phyloP scores from a whole-genome alignment of 2,888 invertebrate genomes.

The Metalampra italica region DNA sequence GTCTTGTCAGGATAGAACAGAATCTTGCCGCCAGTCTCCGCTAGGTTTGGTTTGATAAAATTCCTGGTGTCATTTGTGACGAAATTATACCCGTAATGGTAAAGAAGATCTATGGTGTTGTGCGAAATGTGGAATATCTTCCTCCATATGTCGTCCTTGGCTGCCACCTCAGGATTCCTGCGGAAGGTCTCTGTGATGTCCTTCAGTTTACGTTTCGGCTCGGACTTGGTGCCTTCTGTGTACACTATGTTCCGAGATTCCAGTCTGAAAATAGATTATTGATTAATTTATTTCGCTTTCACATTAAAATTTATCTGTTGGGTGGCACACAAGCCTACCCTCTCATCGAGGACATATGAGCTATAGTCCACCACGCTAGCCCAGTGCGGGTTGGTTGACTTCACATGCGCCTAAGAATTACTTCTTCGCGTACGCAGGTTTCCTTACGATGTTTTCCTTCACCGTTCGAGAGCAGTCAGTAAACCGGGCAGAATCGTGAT shows the following conservation, averaged over 20 bases:
- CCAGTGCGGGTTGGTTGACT: no score
- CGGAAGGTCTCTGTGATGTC: slow-evolving; percentile 81
- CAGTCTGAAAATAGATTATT: slow-evolving; percentile 33
- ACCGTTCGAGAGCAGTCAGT: no score
- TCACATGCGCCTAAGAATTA: no score
- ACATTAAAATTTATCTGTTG: no score
- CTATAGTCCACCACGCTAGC: no score
- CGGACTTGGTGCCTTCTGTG: slow-evolving; percentile 46
- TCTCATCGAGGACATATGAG: no score
- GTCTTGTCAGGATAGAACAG: slow-evolving; percentile 81
- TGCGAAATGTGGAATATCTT: slow-evolving; percentile 81
- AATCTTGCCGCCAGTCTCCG: slow-evolving; percentile 84
- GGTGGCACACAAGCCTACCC: no score
- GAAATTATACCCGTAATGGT: slow-evolving; percentile 81
- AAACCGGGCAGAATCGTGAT: no score
- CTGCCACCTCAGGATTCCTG: slow-evolving; percentile 74
- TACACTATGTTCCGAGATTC: slow-evolving; percentile 52
- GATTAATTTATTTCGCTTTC: no score
- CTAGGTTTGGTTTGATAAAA: slow-evolving; percentile 83
- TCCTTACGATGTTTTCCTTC: no score
- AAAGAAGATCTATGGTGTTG: slow-evolving; percentile 79
- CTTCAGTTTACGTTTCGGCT: slow-evolving; percentile 52
- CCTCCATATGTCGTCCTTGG: slow-evolving; percentile 81
- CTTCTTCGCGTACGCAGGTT: no score
- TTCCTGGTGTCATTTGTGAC: slow-evolving; percentile 81